These are phyloP conservation scores for Synaphobranchus kaupii DNA, from an alignment of 2,797 vertebrate species.

Conservation along the genomic window DNA sequence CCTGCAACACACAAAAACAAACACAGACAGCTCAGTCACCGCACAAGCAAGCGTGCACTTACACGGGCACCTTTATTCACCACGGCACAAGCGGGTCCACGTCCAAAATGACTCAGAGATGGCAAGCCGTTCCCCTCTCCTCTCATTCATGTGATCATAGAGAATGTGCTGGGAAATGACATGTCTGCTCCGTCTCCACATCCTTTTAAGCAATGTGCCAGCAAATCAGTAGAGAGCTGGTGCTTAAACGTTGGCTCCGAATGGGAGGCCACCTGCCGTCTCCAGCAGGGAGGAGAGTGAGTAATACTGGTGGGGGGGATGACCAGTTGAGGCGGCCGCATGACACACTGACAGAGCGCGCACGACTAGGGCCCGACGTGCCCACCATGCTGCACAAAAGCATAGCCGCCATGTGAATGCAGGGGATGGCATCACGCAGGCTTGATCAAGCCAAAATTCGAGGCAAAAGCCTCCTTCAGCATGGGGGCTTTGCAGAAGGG, in stretches of 20 bases:
- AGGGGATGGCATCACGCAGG: not conserved
- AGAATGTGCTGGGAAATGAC: slow-evolving; percentile 35
- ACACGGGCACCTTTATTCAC: not conserved
- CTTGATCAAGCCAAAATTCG: not conserved
- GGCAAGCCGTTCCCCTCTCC: not conserved
- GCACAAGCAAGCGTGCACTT: not conserved
- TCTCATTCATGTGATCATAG: slow-evolving; percentile 1
- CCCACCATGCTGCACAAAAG: not conserved
- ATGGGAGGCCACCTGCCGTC: slow-evolving; percentile 39
- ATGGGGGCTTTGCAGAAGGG: too few relatives aligned
- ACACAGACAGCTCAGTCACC: not conserved
- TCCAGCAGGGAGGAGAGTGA: slow-evolving; percentile 45
- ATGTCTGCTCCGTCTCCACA: slow-evolving; percentile 47
- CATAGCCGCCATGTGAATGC: not conserved
- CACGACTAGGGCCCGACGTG: slow-evolving; percentile 41
- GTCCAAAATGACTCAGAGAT: not conserved
- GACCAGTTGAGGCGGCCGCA: slow-evolving; percentile 56
- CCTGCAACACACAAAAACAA: slow-evolving; percentile 64
- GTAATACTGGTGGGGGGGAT: not conserved
- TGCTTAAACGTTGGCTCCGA: slow-evolving; percentile 41
- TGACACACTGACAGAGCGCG: slow-evolving; percentile 41
- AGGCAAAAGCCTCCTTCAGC: not conserved
- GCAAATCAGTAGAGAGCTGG: slow-evolving; percentile 23
- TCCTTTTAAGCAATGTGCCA: slow-evolving; percentile 10
- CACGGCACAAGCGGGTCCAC: not conserved